These are phyloP conservation scores for Onychostruthus taczanowskii DNA, from an alignment of 2,113 vertebrate genomes.

Conservation along the genomic window DNA sequence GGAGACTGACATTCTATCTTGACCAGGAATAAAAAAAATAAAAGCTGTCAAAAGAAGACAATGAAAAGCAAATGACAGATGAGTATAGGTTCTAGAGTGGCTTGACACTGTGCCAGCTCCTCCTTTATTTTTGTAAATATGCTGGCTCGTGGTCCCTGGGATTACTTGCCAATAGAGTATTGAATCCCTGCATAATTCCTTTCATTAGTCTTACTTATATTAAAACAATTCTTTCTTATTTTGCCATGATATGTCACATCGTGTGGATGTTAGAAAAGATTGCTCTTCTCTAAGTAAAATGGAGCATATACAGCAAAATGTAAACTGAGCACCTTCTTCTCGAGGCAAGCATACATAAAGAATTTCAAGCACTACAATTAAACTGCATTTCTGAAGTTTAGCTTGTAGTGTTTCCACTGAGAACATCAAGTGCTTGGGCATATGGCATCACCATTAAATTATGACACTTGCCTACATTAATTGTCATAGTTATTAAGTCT, in stretches of 20 bases:
- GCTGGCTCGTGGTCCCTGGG: neutral
- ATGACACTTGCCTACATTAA: neutral
- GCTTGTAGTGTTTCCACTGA: neutral
- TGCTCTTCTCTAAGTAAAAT: neutral
- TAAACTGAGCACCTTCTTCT: neutral
- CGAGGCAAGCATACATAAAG: neutral
- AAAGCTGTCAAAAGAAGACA: neutral
- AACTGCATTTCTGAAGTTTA: neutral
- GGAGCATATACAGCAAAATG: neutral
- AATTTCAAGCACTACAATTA: neutral
- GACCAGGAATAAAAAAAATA: neutral
- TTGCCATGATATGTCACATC: neutral
- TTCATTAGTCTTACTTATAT: neutral
- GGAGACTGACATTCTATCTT: neutral
- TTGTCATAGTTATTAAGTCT: neutral
- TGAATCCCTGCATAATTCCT: neutral
- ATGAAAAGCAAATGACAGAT: fast-evolving
- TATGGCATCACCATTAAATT: neutral
- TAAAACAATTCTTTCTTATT: neutral
- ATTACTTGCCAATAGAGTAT: neutral
- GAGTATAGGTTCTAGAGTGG: fast-evolving
- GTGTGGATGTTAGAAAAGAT: neutral
- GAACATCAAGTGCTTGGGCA: neutral
- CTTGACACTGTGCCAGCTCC: fast-evolving
- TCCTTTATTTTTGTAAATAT: neutral